These are phyloP conservation scores for Caradrina kadenii DNA, from an alignment of 2,888 invertebrate species.

Conservation along the genomic window DNA sequence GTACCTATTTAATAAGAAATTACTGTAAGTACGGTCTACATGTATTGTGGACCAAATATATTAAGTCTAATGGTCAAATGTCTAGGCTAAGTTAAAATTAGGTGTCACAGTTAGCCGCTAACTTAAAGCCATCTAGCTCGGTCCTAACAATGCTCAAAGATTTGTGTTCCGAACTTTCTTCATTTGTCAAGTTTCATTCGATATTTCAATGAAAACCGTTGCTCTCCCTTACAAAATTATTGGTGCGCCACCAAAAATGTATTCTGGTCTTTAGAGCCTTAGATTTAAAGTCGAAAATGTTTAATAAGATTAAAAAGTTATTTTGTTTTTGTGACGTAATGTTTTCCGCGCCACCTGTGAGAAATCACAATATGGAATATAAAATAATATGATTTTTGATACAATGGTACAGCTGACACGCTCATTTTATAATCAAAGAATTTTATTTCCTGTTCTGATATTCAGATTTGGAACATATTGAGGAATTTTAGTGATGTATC, in stretches of 20 bases:
- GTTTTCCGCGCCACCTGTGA: conserved; percentile 53
- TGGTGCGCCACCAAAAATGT: not conserved
- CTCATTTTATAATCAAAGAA: conserved; percentile 17
- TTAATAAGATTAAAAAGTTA: not conserved
- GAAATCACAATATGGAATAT: conserved; percentile 45
- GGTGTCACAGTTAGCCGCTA: conserved; percentile 35
- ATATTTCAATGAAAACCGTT: conserved; percentile 57
- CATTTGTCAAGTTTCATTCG: conserved; percentile 65
- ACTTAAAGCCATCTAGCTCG: conserved; percentile 24
- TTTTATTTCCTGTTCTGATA: conserved; percentile 9
- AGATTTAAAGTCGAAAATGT: conserved; percentile 2
- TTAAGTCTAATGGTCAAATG: too few species aligned
- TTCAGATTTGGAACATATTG: not conserved
- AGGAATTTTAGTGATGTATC: not conserved
- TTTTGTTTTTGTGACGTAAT: conserved; percentile 43
- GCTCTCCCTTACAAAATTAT: conserved; percentile 43
- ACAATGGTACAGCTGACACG: conserved; percentile 25
- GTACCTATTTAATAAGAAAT: too few species aligned
- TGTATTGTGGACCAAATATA: not conserved
- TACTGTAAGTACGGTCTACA: too few species aligned
- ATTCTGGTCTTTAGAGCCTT: not conserved
- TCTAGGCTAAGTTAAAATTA: conserved; percentile 29
- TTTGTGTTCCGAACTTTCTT: conserved; percentile 58
- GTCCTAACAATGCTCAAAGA: conserved; percentile 47
- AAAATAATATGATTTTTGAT: conserved; percentile 35